Conservation (phyloP, 37 sponge, comb jelly and placozoan species). For the Ianthella basta region DNA sequence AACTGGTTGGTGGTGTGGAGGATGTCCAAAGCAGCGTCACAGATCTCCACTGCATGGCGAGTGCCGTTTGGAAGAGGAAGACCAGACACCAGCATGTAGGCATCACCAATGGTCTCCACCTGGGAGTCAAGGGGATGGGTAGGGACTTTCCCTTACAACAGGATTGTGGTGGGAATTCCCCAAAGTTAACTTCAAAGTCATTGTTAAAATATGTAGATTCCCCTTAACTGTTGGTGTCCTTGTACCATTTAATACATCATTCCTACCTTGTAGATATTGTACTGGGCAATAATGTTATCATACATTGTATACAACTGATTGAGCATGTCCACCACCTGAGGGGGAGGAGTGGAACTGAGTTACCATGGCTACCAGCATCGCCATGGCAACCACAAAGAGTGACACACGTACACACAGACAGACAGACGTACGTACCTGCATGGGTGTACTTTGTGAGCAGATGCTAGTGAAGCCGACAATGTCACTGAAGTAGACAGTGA, state of each 20-base stretch:
- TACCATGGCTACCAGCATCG: background rate
- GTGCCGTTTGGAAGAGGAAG: background rate
- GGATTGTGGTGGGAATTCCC: too few species aligned
- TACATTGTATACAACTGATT: constrained; percentile 57
- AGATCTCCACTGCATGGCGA: constrained; percentile 29
- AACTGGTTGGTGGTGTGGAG: background rate
- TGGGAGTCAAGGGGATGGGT: background rate
- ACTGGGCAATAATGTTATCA: constrained; percentile 44
- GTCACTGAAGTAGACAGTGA: constrained; percentile 63
- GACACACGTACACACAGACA: background rate
- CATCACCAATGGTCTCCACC: constrained; percentile 72
- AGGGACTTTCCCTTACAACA: too few species aligned
- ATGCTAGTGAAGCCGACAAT: constrained; percentile 70
- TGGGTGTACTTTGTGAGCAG: constrained; percentile 39
- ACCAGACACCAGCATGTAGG: constrained; percentile 58
- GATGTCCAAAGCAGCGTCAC: constrained; percentile 36
- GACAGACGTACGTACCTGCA: background rate
- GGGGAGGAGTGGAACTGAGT: too few species aligned
- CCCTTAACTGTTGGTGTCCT: too few species aligned
- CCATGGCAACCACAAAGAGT: background rate
- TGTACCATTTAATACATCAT: too few species aligned
- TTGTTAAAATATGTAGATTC: too few species aligned
- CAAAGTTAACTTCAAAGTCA: too few species aligned
- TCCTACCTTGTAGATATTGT: constrained; percentile 52
- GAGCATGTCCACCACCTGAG: constrained; percentile 47